Base-by-base conservation (phyloP, 2,113 vertebrate species). In the Sinocyclocheilus grahami region DNA sequence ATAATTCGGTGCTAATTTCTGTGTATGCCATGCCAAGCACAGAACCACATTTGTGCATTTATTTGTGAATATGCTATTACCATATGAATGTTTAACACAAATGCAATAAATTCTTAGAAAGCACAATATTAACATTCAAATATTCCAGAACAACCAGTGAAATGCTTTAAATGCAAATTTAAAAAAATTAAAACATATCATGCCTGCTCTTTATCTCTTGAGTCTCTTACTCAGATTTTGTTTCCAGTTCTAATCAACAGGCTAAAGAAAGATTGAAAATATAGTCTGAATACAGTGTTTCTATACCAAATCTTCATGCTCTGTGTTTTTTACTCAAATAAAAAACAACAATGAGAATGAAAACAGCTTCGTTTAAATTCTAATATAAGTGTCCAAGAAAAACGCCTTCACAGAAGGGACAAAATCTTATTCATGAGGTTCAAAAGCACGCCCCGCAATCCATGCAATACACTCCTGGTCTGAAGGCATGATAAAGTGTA, bases 331-430 rank as follows among this genome's bases (percentile, higher is more conserved):
- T 14, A 24, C 48, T 74, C 22, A 58, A n/a, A 67, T 71, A 67
- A 14, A 58, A 58, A 58, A 53, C n/a, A 84, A 51, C 12, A 12
- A 67, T 24, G 16, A n/a, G 4, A 13, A 72, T 5, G 22, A 69
- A 58, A 37, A 58, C 27, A 33, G n/a, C 18, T 46, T 30, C n/a
- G 74, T 62, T 81, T 37, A 37, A 75, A 85, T 30, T 75, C 46
- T 11, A 75, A 22, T 13, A 22, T 14, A 30, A 81, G 27, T 24
- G 82, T 67, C 67, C 42, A 83, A 58, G n/a, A 65, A 62, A 42
- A 39, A 80, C 78, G 3, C 91, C 91, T 92, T 92, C 91, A 92
- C 86, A 87, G 91, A 92, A 92, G 91, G 91, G 48, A 89, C 24
- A 48, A 86, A 37, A 58, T 27, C 63, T 77, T 78, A 60, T 74